phyloP scores from a whole-genome alignment of 23 tunicate genomes.

The Clavelina lepadiformis region DNA sequence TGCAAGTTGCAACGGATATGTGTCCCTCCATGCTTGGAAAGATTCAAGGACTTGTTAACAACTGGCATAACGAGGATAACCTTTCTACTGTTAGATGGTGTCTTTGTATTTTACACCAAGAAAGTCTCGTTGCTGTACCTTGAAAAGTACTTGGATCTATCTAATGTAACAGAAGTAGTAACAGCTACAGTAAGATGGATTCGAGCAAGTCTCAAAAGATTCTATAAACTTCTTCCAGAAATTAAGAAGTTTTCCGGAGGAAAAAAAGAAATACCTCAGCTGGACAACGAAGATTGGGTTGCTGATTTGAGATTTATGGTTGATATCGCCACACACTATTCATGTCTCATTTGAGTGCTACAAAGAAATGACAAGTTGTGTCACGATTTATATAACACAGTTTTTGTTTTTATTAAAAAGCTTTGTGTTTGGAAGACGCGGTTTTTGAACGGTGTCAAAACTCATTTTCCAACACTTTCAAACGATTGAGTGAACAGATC shows the following conservation, averaged over 20 bases:
- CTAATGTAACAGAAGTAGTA: conserved; percentile 30
- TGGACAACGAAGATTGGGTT: conserved; percentile 12
- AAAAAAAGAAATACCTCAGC: conserved; percentile 10
- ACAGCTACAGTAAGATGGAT: conserved; percentile 32
- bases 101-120: conserved; percentile 38
- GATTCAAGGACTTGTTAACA: conserved; percentile 35
- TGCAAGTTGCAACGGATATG: conserved; percentile 37
- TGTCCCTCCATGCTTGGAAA: conserved; percentile 36
- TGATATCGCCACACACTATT: conserved; percentile 18
- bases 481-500: no score
- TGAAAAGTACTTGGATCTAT: conserved; percentile 8
- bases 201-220: conserved; percentile 28
- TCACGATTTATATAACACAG: conserved; percentile 34
- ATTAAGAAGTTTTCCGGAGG: conserved; percentile 11
- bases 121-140: conserved; percentile 44
- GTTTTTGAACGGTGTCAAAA: no score
- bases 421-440: conserved; percentile 28
- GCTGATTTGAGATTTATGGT: conserved; percentile 3
- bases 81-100: conserved; percentile 37
- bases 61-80: conserved; percentile 25
- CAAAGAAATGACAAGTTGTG: conserved; percentile 27
- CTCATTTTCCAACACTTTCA: no score
- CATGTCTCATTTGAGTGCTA: conserved; percentile 4
- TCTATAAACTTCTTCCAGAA: conserved; percentile 6
- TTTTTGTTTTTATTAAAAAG: conserved; percentile 25